These are phyloP conservation scores for Microtus obscurus DNA, from an alignment of 2,797 vertebrate species.

Conservation along the genomic window DNA sequence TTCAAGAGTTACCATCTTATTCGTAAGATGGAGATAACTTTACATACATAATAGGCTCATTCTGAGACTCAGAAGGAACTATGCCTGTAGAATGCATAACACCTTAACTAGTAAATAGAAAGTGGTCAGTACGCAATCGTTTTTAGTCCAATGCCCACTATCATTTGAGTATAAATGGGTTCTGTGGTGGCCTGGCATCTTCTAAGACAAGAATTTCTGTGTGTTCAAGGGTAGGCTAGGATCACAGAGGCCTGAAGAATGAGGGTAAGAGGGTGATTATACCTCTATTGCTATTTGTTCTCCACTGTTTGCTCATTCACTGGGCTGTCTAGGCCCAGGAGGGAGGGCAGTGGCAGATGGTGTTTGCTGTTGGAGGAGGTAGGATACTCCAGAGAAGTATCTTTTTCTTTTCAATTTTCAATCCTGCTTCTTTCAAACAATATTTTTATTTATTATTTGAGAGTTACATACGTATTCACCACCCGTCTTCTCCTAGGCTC, in stretches of 20 bases:
- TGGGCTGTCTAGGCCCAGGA: background rate
- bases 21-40: background rate
- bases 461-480: too few species aligned
- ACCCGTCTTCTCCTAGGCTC: background rate
- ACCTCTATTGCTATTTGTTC: background rate
- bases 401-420: background rate
- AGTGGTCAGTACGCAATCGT: background rate
- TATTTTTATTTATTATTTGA: background rate
- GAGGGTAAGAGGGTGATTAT: too few species aligned
- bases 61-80: background rate
- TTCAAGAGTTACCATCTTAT: background rate
- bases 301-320: background rate
- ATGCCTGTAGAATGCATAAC: background rate
- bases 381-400: background rate
- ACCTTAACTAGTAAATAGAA: background rate
- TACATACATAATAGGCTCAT: too few species aligned
- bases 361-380: background rate
- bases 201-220: background rate
- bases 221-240: background rate
- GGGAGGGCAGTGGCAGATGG: rapidly evolving
- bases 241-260: background rate
- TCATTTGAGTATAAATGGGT: background rate
- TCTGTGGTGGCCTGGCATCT: background rate
- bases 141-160: background rate
- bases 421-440: background rate